Evolutionary conservation across 2,113 vertebrate species (phyloP).

Genomic region (Phainopepla nitens): DNA sequence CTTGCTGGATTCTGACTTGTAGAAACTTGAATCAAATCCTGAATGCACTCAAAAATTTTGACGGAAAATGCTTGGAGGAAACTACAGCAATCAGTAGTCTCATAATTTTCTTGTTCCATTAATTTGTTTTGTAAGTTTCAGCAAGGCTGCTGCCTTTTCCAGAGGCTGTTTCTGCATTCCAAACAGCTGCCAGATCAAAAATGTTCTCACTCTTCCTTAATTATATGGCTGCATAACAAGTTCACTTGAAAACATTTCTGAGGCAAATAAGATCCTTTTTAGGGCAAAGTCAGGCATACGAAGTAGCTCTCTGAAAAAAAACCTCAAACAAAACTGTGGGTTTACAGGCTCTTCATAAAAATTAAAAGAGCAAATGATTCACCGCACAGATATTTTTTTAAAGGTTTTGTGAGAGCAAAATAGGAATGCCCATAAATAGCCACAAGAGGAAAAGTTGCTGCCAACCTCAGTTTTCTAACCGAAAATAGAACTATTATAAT

Average conservation of each 20-base stretch:
- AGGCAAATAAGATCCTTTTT: neutral
- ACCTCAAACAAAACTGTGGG: neutral
- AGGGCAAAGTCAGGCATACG: neutral
- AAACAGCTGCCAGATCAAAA: neutral
- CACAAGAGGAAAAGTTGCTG: neutral
- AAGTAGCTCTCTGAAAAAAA: neutral
- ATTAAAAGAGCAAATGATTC: neutral
- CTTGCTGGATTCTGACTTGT: neutral
- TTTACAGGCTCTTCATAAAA: neutral
- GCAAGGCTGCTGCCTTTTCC: neutral
- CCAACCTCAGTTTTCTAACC: neutral
- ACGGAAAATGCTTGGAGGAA: neutral
- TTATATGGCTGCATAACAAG: neutral
- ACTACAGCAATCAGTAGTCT: neutral
- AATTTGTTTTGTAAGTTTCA: neutral
- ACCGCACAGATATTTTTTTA: neutral
- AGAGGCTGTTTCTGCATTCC: neutral
- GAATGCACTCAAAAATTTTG: neutral
- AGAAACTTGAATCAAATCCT: neutral
- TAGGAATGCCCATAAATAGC: neutral
- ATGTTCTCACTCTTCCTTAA: constrained; percentile 2
- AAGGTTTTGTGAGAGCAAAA: neutral
- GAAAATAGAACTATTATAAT: neutral
- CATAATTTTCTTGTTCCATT: neutral
- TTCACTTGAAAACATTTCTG: neutral